Evolutionary conservation across 2,113 vertebrate genomes (phyloP), one percentile per base, ranked within the genome.

Genomic region (Bos indicus): DNA sequence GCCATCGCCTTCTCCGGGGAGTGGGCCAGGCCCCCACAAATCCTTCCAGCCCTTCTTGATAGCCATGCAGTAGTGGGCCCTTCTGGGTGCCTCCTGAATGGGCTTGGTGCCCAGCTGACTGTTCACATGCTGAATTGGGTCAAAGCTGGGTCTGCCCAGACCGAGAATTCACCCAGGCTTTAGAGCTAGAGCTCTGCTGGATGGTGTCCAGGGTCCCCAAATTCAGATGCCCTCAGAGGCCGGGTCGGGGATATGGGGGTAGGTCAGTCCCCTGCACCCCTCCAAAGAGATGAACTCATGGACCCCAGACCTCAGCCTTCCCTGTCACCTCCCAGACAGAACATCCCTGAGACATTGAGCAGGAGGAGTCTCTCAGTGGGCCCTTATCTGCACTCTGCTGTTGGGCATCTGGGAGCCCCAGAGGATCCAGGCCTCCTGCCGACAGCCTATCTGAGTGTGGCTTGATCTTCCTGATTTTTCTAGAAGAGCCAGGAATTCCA

Each of bases 141-240:
- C 83, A 85, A 7, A 92, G 33, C 54, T n/a, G 54, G 25, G 3
- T 59, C 84, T 85, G 4, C 59, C 9, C 30, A 67, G 93, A 81
- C 43, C 64, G 25, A 59, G 78, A 51, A 48, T 94, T 84, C 11
- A 78, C 62, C 59, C 83, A 93, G 48, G 30, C 64, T 94, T 94
- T 90, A 51, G 17, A 48, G 52, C 36, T 86, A 78, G 30, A 48
- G 56, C 30, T 78, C 8, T 59, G 54, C 46, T 95, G 80, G 71
- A 17, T 51, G 40, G 52, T 74, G 46, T 36, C 62, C 23, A 23
- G 43, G 15, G 28, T 25, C 77, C 25, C 15, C 48, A 59, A 16
- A 23, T 83, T 88, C 90, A 91, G 91, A 51, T 90, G 28, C 8
- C 60, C 48, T 67, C 46, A 56, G 67, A 78, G 67, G 8, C 90